Conservation (phyloP, 2,113 vertebrate genomes). For the Myocastor coypus region DNA sequence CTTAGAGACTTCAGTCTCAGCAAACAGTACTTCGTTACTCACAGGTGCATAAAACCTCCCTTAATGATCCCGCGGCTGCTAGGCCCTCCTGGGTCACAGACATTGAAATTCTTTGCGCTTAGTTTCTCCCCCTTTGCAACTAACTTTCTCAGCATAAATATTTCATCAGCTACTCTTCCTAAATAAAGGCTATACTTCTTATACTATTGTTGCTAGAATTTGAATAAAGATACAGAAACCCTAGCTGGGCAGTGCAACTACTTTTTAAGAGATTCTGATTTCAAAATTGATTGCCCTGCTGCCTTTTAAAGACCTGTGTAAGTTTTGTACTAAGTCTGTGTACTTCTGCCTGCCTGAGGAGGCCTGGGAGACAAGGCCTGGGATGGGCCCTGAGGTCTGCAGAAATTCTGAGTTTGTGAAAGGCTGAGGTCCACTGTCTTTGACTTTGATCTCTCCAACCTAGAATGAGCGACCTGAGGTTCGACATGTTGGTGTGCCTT, state of each 20-base stretch:
- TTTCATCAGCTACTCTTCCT: conserved; percentile 66
- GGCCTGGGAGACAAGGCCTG: neutral
- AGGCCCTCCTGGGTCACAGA: conserved; percentile 60
- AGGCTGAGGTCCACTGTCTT: neutral
- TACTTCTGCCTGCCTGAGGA: neutral
- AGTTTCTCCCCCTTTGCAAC: conserved; percentile 60
- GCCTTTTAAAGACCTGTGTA: neutral
- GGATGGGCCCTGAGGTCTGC: too few species aligned
- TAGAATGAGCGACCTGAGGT: neutral
- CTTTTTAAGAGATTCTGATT: conserved; percentile 47
- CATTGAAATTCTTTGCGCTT: conserved; percentile 69
- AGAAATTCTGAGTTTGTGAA: neutral
- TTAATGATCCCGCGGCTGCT: conserved; percentile 71
- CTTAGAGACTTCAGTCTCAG: conserved; percentile 67
- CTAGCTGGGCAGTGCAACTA: neutral
- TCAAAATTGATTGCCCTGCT: neutral
- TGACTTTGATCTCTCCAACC: neutral
- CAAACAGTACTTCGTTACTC: conserved; percentile 80
- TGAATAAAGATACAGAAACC: conserved; percentile 60
- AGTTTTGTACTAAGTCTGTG: neutral
- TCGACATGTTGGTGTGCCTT: neutral
- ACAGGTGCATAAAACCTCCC: conserved; percentile 69
- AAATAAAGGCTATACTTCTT: conserved; percentile 52
- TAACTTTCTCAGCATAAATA: conserved; percentile 69
- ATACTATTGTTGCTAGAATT: conserved; percentile 60